These are phyloP conservation scores for Brassicogethes aeneus DNA, from an alignment of 2,888 invertebrate genomes.

Conservation along the genomic window DNA sequence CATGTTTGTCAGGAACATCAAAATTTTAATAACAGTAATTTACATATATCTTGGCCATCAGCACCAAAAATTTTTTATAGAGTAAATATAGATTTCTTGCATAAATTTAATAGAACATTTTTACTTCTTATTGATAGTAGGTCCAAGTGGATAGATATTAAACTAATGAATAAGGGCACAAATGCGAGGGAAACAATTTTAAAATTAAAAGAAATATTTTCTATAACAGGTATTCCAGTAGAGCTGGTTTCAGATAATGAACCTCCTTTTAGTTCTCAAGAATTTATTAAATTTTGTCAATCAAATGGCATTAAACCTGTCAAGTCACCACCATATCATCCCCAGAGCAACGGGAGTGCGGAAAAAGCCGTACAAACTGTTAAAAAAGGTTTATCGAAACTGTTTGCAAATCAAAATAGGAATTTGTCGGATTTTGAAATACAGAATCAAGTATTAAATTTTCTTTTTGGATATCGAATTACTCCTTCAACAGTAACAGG, in stretches of 20 bases:
- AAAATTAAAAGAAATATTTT: no score
- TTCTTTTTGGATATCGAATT: background rate
- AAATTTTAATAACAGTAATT: background rate
- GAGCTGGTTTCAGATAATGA: constrained; percentile 22
- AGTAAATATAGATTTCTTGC: background rate
- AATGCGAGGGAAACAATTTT: no score
- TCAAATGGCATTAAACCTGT: constrained; percentile 21
- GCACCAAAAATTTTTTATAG: background rate
- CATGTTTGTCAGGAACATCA: constrained; percentile 7
- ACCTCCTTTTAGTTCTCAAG: constrained; percentile 16
- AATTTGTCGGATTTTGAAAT: background rate
- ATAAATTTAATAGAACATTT: constrained; percentile 7
- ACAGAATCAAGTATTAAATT: background rate
- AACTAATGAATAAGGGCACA: constrained; percentile 16
- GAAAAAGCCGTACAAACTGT: constrained; percentile 18
- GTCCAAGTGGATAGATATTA: constrained; percentile 20
- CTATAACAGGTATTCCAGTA: no score
- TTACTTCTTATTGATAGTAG: constrained; percentile 15
- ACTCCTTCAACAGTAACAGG: background rate
- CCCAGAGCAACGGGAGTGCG: constrained; percentile 17
- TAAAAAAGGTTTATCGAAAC: constrained; percentile 16
- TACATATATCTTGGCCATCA: background rate
- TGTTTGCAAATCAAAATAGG: background rate
- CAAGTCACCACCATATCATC: no score
- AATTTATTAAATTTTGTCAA: constrained; percentile 17